Base-by-base conservation (phyloP, 1,140 invertebrate genomes). In the Leptestheria dahalacensis region DNA sequence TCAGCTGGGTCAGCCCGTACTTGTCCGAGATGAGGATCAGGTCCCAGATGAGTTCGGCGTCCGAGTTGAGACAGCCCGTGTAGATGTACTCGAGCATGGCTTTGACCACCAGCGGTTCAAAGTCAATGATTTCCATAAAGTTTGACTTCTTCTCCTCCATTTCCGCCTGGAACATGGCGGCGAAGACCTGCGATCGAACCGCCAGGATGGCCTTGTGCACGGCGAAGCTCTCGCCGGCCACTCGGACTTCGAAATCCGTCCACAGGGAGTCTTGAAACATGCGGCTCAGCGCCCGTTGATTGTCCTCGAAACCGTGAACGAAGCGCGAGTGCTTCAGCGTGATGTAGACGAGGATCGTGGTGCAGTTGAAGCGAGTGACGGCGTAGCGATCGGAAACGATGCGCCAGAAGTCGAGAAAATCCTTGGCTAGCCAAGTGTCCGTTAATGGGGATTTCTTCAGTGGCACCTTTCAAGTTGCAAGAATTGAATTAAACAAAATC, bases 131-230 rank as follows among this genome's bases (percentile, higher is more conserved):
- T 59, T 75, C 74, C 2, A 84, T 77, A 62, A 76, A 68, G 67
- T 82, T 82, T 11, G 77, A 75, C n/a, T 69, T 66, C 52, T 70
- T 76, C 68, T 84, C 82, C 61, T 76, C 76, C 72, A 83, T 83
- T 64, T 82, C 78, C 68, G 82, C 79, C 65, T 81, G 77, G 73
- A 85, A 84, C 75, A 84, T 82, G 20, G 82, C 82, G 65, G 77
- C 75, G 65, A 84, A 78, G 11, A 84, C 82, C 25, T 74, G 75
- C 65, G 80, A 82, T 54, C 82, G 65, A 33, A 75, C 77, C 69
- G 72, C 46, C 1, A 66, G 50, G 3, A 66, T 41, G 9, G 48
- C 24, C 49, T 63, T 65, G 24, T 65, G 64, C 2, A 57, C 64
- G 1, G 11, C 48, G 29, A 64, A 63, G 46, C 24, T 18, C 28